Evolutionary conservation across 37 sponge, comb jelly and placozoan genomes (phyloP).

Genomic region (Lycopodina hypogea): DNA sequence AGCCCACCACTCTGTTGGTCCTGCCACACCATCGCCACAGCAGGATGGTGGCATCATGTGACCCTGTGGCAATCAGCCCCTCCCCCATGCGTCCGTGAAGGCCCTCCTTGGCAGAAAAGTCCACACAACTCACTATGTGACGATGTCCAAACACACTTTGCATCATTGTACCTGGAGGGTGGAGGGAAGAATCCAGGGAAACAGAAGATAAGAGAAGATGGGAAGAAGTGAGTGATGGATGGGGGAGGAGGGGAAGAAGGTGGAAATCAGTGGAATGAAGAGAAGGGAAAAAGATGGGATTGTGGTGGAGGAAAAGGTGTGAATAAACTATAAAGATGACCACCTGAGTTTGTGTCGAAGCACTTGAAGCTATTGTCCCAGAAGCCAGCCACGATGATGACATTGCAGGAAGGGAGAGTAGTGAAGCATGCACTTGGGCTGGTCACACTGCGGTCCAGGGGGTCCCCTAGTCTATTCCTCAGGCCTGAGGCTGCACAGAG

Average conservation of each 20-base stretch:
- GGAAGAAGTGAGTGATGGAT: background rate
- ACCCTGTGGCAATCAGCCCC: slow-evolving; percentile 76
- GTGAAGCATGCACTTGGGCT: slow-evolving; percentile 54
- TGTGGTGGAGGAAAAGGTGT: background rate
- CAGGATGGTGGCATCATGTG: slow-evolving; percentile 85
- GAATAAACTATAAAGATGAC: background rate
- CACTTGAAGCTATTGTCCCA: slow-evolving; percentile 88
- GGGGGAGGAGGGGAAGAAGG: background rate
- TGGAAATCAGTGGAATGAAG: background rate
- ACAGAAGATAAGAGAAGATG: background rate
- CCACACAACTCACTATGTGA: slow-evolving; percentile 72
- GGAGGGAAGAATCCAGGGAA: background rate
- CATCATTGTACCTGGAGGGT: slow-evolving; percentile 43
- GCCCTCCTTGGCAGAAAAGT: slow-evolving; percentile 48
- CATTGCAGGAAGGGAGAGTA: slow-evolving; percentile 44
- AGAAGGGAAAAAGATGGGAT: background rate
- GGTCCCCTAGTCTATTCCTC: slow-evolving; percentile 53
- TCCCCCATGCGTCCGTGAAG: slow-evolving; percentile 35
- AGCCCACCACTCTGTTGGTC: slow-evolving; percentile 42
- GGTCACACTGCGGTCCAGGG: slow-evolving; percentile 75
- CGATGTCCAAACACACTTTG: slow-evolving; percentile 88
- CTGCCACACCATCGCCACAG: slow-evolving; percentile 81
- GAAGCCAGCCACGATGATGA: slow-evolving; percentile 74
- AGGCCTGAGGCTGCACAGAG: slow-evolving; percentile 19
- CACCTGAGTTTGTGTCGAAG: slow-evolving; percentile 56